phyloP scores from a whole-genome alignment of 2,888 invertebrate species.

The Acanthosepion lycidas region DNA sequence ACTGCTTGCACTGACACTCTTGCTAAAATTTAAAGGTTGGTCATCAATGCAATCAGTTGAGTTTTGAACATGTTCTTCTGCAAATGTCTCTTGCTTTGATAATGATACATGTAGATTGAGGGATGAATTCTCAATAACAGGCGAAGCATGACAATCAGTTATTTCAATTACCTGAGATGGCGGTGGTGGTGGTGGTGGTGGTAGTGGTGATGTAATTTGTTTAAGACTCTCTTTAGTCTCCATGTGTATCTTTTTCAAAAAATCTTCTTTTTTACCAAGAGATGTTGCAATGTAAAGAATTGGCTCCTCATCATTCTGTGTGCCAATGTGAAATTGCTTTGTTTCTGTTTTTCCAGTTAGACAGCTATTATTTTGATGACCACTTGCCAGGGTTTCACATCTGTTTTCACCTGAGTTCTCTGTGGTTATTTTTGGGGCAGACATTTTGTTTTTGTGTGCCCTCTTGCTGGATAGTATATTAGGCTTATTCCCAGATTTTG shows the following conservation, averaged over 20 bases:
- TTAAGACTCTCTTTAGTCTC: not conserved
- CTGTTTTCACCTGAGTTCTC: not conserved
- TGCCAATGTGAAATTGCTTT: not conserved
- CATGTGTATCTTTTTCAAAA: not conserved
- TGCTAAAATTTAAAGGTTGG: not conserved
- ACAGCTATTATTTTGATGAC: not conserved
- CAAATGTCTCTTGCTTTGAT: not conserved
- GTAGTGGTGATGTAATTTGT: not conserved
- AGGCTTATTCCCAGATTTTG: too few species aligned
- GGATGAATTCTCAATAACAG: not conserved
- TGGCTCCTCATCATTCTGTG: not conserved
- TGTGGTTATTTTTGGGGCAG: not conserved
- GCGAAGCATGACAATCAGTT: not conserved
- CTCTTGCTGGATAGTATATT: not conserved
- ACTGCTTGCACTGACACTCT: not conserved
- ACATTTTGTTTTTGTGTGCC: not conserved
- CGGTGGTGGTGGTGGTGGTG: not conserved
- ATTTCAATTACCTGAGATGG: not conserved
- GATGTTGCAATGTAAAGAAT: not conserved
- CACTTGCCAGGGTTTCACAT: not conserved
- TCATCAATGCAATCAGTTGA: not conserved
- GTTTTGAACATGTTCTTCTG: not conserved
- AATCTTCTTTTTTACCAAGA: not conserved
- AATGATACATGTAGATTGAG: not conserved
- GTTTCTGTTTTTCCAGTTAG: not conserved